Conservation (phyloP, 1,140 invertebrate genomes). For the Rhizoglyphus robini region DNA sequence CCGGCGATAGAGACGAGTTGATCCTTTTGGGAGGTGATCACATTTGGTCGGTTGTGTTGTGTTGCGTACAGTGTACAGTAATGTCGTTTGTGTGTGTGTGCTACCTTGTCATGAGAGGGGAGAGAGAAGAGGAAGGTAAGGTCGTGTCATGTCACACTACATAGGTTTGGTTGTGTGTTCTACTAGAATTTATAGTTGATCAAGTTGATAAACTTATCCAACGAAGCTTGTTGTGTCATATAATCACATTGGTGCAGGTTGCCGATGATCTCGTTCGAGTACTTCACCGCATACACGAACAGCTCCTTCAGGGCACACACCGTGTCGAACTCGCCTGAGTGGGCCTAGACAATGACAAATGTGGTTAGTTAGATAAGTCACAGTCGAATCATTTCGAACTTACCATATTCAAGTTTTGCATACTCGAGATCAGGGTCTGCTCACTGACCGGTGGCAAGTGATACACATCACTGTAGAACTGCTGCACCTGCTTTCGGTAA, state of each 20-base stretch:
- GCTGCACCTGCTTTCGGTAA: constrained; percentile 64
- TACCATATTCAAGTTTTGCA: constrained; percentile 74
- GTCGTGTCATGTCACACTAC: no score
- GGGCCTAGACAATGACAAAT: constrained; percentile 23
- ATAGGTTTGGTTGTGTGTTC: no score
- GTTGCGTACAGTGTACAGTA: no score
- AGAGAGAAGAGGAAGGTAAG: no score
- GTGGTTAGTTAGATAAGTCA: neutral
- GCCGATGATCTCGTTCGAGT: constrained; percentile 25
- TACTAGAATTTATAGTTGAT: constrained; percentile 20
- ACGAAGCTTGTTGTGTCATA: constrained; percentile 2
- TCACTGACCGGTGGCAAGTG: constrained; percentile 72
- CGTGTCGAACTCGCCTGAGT: constrained; percentile 27
- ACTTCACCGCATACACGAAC: constrained; percentile 30
- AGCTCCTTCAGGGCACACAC: constrained; percentile 29
- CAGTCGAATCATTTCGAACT: neutral
- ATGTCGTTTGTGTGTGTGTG: no score
- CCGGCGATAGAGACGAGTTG: no score
- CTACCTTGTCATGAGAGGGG: no score
- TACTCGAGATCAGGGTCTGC: constrained; percentile 76
- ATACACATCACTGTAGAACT: constrained; percentile 72
- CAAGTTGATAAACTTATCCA: constrained; percentile 15
- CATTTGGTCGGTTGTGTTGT: no score
- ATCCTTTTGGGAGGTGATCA: no score
- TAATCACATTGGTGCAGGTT: constrained; percentile 5